These are phyloP conservation scores for Psittacara wagleri DNA, from an alignment of 2,113 vertebrate genomes.

Conservation along the genomic window DNA sequence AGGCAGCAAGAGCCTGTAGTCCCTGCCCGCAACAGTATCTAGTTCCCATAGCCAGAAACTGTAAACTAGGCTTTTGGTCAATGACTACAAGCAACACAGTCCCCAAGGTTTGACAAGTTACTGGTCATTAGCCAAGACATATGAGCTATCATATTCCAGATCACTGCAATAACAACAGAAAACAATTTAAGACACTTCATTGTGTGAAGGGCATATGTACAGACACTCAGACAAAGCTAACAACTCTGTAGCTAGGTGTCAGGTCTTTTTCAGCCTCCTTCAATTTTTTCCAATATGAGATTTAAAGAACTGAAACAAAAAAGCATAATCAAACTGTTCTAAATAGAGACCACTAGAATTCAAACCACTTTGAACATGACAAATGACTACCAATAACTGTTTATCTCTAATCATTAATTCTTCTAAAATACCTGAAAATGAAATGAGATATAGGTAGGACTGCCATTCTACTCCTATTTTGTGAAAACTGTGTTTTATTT, in stretches of 20 bases:
- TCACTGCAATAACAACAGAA: not conserved
- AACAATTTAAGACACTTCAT: not conserved
- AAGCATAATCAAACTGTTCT: not conserved
- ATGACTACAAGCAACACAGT: not conserved
- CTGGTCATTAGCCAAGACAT: not conserved
- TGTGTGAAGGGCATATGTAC: not conserved
- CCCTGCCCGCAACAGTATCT: no score
- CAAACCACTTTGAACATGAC: not conserved
- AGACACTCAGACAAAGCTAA: not conserved
- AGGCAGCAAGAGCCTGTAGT: no score
- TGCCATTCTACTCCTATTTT: not conserved
- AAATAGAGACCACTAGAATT: not conserved
- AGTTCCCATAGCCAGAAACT: not conserved
- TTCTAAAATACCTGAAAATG: not conserved
- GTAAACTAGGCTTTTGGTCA: not conserved
- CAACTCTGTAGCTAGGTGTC: not conserved
- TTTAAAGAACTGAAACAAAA: not conserved
- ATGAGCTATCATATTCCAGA: not conserved
- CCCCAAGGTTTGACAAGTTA: not conserved
- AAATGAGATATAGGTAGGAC: not conserved
- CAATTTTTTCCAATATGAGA: not conserved
- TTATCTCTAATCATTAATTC: not conserved
- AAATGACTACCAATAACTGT: not conserved
- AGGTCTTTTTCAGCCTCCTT: not conserved
- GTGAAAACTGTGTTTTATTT: not conserved